Evolutionary conservation across 2,797 vertebrate species (phyloP), one percentile per base, ranked within the genome.

Genomic region (Perodicticus potto): DNA sequence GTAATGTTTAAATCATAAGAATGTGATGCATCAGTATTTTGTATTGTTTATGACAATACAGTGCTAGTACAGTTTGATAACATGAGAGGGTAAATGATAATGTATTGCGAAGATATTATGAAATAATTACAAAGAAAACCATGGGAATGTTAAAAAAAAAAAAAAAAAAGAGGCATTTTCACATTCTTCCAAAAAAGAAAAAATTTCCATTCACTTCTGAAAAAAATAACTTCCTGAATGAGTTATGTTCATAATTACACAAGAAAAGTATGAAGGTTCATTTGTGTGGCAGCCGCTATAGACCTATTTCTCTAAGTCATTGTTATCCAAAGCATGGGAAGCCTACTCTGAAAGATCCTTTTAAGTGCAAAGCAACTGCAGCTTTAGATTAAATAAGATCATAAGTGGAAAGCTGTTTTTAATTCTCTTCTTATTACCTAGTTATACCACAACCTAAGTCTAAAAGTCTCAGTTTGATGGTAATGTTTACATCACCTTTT

Each of bases 301-400:
- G 32, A 1, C 16, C 43, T 73, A 72, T 83, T 83, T 55, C 27
- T 76, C 45, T 86, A 89, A 86, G 61, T 84, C 45, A 32, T 0
- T 61, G 22, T 80, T 93, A 67, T 45, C 72, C 9, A 53, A 87
- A 74, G 45, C 78, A 53, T 72, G 16, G 9, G 11, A 43, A 89
- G 59, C 82, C 13, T 53, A 27, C 74, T 89, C 32, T 37, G 55
- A 90, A 32, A 63, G 23, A 76, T 83, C 19, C 67, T 72, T 96
- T 70, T 78, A 72, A 88, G 69, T 76, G 37, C 67, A 53, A 91
- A 92, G 29, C n/a, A 88, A n/a, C 85, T 80, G 17, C 22, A 76
- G 45, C 40, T 88, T 87, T 69, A 93, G 49, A 67, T 76, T 86
- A 96, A 94, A 73, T 61, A 82, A 88, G 83, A 82, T 80, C 37